phyloP scores from a whole-genome alignment of 2,797 vertebrate genomes.

The Sebastes taczanowskii region DNA sequence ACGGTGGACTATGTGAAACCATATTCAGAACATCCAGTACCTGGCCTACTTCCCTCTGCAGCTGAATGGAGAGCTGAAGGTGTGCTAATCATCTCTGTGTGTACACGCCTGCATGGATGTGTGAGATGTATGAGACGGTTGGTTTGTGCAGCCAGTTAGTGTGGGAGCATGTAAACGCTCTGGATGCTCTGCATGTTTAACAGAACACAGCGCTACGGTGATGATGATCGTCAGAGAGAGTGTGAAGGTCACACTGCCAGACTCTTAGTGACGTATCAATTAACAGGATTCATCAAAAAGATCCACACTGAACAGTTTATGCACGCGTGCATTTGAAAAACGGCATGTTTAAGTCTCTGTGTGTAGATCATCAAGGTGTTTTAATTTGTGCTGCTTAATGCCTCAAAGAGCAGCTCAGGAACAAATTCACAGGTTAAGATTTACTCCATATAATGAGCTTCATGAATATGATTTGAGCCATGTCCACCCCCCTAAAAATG shows the following conservation, averaged over 20 bases:
- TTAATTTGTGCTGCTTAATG: too few species aligned
- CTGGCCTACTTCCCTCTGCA: slow-evolving; percentile 55
- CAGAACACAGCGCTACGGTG: not conserved
- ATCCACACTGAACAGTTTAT: not conserved
- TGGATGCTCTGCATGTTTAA: not conserved
- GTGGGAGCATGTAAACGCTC: not conserved
- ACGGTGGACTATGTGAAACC: not conserved
- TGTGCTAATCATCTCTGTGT: slow-evolving; percentile 9
- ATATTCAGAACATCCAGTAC: slow-evolving; percentile 46
- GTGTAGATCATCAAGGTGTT: too few species aligned
- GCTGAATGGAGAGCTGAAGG: slow-evolving; percentile 16
- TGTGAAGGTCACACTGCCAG: not conserved
- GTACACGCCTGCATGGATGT: not conserved
- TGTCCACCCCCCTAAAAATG: too few species aligned
- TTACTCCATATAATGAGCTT: too few species aligned
- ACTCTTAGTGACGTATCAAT: not conserved
- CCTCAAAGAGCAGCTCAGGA: too few species aligned
- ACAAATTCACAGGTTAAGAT: too few species aligned
- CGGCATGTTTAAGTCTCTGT: not conserved
- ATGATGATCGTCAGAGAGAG: too few species aligned
- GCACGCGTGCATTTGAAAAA: not conserved
- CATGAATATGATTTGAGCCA: too few species aligned
- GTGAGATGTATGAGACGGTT: not conserved
- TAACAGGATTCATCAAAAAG: not conserved
- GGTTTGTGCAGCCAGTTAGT: slow-evolving; percentile 23